Evolutionary conservation across 2,888 invertebrate genomes (phyloP), one percentile per base, ranked within the genome.

Genomic region (Epinotia demarniana): DNA sequence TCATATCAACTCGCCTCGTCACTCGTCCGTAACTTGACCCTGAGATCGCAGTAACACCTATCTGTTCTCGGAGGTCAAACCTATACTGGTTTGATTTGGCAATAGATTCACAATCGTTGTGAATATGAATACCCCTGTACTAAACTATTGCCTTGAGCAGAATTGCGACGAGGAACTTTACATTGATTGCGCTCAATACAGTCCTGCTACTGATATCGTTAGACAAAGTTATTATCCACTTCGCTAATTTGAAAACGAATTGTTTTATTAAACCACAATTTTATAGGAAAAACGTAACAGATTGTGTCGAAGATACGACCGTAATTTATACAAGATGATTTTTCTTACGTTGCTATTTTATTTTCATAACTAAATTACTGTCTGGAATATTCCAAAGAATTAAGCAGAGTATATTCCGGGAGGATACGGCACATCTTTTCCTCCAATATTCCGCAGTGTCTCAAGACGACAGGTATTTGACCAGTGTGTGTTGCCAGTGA

Each of bases 61-160:
- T 53, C 6, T 6, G n/a, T 53, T 53, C 1, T 53, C 49, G n/a
- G 4, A n/a, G n/a, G n/a, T 53, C n/a, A 53, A 53, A 53, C n/a
- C 16, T 53, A 53, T 53, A 8, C n/a, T 53, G 49, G n/a, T 13
- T 53, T 53, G 16, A 53, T 6, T 53, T 6, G 8, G 49, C n/a
- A 0, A 53, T 5, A 13, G 16, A n/a, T 53, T n/a, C 0, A 5
- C 8, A 16, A 53, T 8, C 49, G 6, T 53, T 53, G 49, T 53
- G 49, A 16, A 53, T 53, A n/a, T 53, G 49, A 16, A 53, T 53
- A n/a, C 49, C 13, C 49, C 8, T 53, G 68, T 66, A 69, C 73
- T 78, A 72, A 78, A 71, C 74, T 73, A 78, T 78, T 80, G 78
- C 77, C 78, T 77, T 61, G 75, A 64, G 73, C 78, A 79, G 74